A percentile compares a stretch with the other conserved stretches of the same genome.
Conservation (phyloP, 53 echinoderm and acorn worm species). For the Arbacia lixula region DNA sequence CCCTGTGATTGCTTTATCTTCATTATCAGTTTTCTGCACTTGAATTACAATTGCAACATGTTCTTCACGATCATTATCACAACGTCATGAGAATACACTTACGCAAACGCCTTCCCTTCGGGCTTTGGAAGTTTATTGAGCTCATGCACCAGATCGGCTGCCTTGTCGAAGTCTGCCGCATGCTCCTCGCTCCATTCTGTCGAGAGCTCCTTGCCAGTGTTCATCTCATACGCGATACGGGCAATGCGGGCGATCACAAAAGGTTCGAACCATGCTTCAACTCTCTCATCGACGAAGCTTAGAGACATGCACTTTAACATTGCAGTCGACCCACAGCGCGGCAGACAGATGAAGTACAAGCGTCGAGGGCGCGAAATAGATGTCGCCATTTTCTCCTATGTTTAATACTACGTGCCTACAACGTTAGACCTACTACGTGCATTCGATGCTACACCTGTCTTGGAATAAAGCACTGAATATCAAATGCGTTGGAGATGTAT, state of each 20-base stretch:
- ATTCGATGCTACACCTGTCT: too few relatives aligned
- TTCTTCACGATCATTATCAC: too few relatives aligned
- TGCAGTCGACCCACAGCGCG: slow-evolving; percentile 16
- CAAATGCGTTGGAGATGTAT: too few relatives aligned
- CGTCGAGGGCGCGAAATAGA: too few relatives aligned
- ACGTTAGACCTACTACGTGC: too few relatives aligned
- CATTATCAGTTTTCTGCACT: too few relatives aligned
- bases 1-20: too few relatives aligned
- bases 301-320: slow-evolving; percentile 37
- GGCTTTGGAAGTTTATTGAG: not conserved
- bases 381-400: too few relatives aligned
- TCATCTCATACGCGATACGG: not conserved
- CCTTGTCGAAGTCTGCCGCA: slow-evolving; percentile 5
- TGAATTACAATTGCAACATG: too few relatives aligned
- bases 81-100: not conserved
- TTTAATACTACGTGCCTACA: too few relatives aligned
- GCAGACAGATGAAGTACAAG: slow-evolving; percentile 9
- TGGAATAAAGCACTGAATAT: too few relatives aligned
- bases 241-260: slow-evolving; percentile 8
- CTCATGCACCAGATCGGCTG: not conserved
- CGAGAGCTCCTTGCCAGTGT: slow-evolving; percentile 1
- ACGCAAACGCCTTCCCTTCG: slow-evolving; percentile 13
- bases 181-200: slow-evolving; percentile 18
- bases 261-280: slow-evolving; percentile 40
- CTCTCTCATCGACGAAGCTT: slow-evolving; percentile 32